Base-by-base conservation (phyloP, 2,888 invertebrate genomes). In the Prosopocoilus inquinatus region DNA sequence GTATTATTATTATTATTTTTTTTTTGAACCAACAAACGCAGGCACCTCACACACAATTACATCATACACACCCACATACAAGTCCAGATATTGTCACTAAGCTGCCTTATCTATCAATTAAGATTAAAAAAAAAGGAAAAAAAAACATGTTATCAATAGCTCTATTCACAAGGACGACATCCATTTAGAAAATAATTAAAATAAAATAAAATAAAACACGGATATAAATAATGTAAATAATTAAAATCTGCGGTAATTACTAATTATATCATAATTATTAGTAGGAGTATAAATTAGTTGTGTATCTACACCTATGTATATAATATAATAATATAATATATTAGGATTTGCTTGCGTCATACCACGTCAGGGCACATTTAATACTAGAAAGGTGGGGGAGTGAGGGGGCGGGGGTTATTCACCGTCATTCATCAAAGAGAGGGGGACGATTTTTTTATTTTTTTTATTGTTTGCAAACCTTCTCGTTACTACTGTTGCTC, bases 401-500 rank as follows among this genome's bases (percentile, higher is more conserved):
- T n/a, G n/a, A n/a, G n/a, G n/a, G n/a, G n/a, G 36, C 9, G 36
- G 4, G 36, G 36, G n/a, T 36, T 11, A n/a, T 12, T 36, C n/a
- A n/a, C n/a, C n/a, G n/a, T n/a, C n/a, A 7, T 9, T 36, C 36
- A 11, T 36, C 11, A 36, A 36, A 36, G n/a, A n/a, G n/a, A 36
- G 9, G 5, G 20, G 20, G 20, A 28, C 7, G 20, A 7, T 28
- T 5, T 4, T 20, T 50, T 50, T 50, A 50, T 50, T 43, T 43
- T 43, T 9, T 34, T 34, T 7, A 34, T 8, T 8, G 13, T 13
- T 35, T 34, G 47, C 52, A 47, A 47, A 46, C 47, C 53, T 48
- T 48, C 15, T 1, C n/a, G 12, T 20, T n/a, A 5, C 43, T 86
- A 87, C 81, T 91, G 91, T 78, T 91, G 91, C 78, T 92, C 92